phyloP scores from a whole-genome alignment of 2,113 vertebrate species.

The Crypturellus undulatus region DNA sequence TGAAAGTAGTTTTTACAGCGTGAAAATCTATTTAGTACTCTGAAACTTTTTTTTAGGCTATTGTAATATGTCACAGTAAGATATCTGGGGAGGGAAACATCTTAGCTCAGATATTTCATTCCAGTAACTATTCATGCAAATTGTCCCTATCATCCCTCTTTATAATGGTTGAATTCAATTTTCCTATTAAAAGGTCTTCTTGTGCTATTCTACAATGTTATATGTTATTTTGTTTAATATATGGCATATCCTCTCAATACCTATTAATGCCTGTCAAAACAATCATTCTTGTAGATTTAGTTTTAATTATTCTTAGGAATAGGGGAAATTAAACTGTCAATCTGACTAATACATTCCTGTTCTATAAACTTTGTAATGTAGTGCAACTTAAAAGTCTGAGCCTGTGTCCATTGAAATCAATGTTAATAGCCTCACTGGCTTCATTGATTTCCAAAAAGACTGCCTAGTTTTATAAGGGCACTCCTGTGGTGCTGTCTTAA shows the following conservation, averaged over 20 bases:
- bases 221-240: background rate
- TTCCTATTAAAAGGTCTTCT: constrained; percentile 8
- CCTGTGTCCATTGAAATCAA: background rate
- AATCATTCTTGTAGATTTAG: background rate
- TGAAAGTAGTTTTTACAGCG: background rate
- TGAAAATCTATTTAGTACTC: background rate
- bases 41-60: background rate
- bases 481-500: background rate
- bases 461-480: background rate
- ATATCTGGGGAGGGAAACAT: background rate
- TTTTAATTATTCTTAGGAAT: constrained; percentile 26
- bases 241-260: background rate
- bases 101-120: background rate
- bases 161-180: background rate
- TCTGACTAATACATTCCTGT: background rate
- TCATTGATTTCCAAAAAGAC: background rate
- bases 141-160: background rate
- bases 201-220: background rate
- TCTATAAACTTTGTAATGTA: background rate
- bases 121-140: background rate
- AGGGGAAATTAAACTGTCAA: background rate
- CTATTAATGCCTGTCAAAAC: background rate
- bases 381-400: background rate
- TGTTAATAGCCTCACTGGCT: background rate
- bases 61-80: background rate